Base-by-base conservation (phyloP, 2,113 vertebrate genomes). In the Pluvialis apricaria region DNA sequence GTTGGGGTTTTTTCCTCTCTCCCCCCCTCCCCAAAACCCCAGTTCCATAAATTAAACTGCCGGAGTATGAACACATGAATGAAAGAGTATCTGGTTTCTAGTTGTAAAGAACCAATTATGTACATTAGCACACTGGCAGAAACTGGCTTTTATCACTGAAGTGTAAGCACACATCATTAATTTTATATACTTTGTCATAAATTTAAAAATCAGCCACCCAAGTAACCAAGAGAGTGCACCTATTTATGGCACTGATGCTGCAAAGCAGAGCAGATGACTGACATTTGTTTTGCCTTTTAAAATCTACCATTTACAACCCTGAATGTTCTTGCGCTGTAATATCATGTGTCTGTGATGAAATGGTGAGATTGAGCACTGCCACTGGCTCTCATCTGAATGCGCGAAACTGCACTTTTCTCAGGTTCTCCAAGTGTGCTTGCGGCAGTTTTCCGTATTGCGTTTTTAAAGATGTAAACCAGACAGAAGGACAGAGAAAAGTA, bases 401-500 rank as follows among this genome's bases (percentile, higher is more conserved):
- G 87, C 8, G 15, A 96, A 96, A 94, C 92, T 57, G 77, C 72
- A 94, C 90, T 96, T 97, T 95, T 86, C 52, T 82, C 64, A 85
- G 76, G 83, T 86, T 70, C 68, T 94, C 65, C 77, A 40, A 85
- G 36, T 73, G 60, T 79, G 83, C 88, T 94, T 38, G 32, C 91
- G 84, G 87, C 44, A 86, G 88, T 86, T 97, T 92, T 93, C 82
- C 0, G 1, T 49, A 70, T 26, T 75, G 86, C 85, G 57, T 94
- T 92, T 92, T 96, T 66, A 65, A 82, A 60, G 31, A 83, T 40
- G 64, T 86, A 92, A 95, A 86, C 32, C 52, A 79, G 70, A 83
- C n/a, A 82, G 71, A 79, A 92, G 68, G 49, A 77, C 0, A 0
- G 31, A 70, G 45, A 85, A 70, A 72, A 92, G 47, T 57, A 58